Base-by-base conservation (phyloP, 2,888 invertebrate genomes). In the Drosophila siamana region DNA sequence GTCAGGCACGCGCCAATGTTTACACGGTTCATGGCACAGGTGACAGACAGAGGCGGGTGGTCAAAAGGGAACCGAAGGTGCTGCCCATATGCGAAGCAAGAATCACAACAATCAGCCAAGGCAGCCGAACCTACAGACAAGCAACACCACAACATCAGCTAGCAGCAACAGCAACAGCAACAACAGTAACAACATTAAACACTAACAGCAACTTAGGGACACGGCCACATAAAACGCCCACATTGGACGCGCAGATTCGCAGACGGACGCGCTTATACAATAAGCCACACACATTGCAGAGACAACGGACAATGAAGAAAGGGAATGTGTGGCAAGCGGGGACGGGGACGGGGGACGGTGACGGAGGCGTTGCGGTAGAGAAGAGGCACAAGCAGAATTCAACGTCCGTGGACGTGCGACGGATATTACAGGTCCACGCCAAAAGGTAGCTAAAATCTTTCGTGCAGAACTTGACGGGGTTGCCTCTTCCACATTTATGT, bases 1-100 rank as follows among this genome's bases (percentile, higher is more conserved):
- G 75, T 54, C 61, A 54, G 78, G 81, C 90, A 88, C 89, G 90
- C 86, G 89, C 78, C 74, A 82, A 81, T 84, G 85, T 88, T 88
- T 89, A 89, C 84, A 84, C 89, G 86, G 86, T 79, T 88, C 75
- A 78, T 61, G 86, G 86, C 77, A 75, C 79, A 79, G 41, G 59
- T 69, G 69, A 69, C 76, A 62, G 70, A 48, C 61, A 28, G 48
- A 40, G 61, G 47, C 43, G 60, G 19, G 33, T 38, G 36, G 36
- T 38, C 54, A 55, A 50, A 19, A n/a, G 33, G 4, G 11, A 16
- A 11, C 9, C 16, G 24, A 24, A 28, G 65, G 56, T 47, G 65
- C 60, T 50, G 66, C 70, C 72, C 87, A 85, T 85, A 87, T 85
- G 82, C 80, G 76, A 66, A 54, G 69, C 86, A 79, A 87, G 88